Evolutionary conservation across 1,140 invertebrate species (phyloP).

Genomic region (Cydia amplana): DNA sequence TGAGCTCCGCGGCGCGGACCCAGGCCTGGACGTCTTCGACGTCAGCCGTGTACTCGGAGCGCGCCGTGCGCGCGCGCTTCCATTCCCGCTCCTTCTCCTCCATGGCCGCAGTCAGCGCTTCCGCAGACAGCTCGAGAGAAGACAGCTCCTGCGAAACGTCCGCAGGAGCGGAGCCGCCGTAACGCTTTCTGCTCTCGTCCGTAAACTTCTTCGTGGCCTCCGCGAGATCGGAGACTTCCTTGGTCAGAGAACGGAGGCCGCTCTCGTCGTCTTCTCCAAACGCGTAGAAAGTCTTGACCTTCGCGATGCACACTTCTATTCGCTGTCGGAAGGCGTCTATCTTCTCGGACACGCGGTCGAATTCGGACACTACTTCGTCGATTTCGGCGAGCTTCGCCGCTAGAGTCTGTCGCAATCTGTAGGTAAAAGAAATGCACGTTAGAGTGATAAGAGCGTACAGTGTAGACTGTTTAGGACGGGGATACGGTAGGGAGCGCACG

Average conservation of each 20-base stretch:
- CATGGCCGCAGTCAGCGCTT: slow-evolving; percentile 87
- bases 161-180: slow-evolving; percentile 85
- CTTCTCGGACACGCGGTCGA: slow-evolving; percentile 80
- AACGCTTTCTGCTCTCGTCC: slow-evolving; percentile 83
- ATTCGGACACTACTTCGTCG: slow-evolving; percentile 73
- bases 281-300: slow-evolving; percentile 85
- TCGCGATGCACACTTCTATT: slow-evolving; percentile 82
- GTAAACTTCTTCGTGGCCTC: slow-evolving; percentile 83
- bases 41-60: slow-evolving; percentile 88
- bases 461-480: slow-evolving; percentile 43
- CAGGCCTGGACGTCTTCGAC: slow-evolving; percentile 90
- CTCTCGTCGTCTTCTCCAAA: slow-evolving; percentile 84
- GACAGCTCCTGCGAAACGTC: slow-evolving; percentile 89
- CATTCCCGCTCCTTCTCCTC: slow-evolving; percentile 93
- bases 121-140: slow-evolving; percentile 88
- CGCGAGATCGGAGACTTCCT: slow-evolving; percentile 80
- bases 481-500: slow-evolving; percentile 48
- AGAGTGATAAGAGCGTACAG: slow-evolving; percentile 41
- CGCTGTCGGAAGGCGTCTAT: slow-evolving; percentile 83
- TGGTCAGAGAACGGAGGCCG: slow-evolving; percentile 78
- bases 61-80: slow-evolving; percentile 89
- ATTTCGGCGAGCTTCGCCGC: slow-evolving; percentile 77
- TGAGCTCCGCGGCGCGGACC: slow-evolving; percentile 90
- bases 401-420: slow-evolving; percentile 76
- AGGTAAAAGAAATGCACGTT: slow-evolving; percentile 59